These are phyloP conservation scores for Emydocephalus ijimae DNA, from an alignment of 2,113 vertebrate genomes.

Conservation along the genomic window DNA sequence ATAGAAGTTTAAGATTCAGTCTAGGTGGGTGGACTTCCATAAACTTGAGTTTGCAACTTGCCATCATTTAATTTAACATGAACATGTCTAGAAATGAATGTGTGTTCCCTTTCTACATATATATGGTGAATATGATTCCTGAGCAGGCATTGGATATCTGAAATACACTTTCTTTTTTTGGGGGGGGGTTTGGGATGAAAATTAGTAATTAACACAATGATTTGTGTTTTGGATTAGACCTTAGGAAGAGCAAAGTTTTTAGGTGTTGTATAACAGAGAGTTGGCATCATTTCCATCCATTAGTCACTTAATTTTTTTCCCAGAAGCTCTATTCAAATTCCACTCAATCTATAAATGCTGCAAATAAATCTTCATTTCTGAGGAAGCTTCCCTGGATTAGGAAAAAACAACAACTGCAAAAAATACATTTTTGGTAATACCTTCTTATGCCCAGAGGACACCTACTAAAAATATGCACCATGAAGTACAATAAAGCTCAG, in stretches of 20 bases:
- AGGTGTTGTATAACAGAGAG: not conserved
- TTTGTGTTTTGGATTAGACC: not conserved
- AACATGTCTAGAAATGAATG: not conserved
- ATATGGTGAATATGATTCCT: not conserved
- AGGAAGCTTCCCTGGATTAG: not conserved
- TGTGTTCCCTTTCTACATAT: not conserved
- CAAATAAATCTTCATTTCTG: not conserved
- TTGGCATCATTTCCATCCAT: not conserved
- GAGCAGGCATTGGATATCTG: not conserved
- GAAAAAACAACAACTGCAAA: not conserved
- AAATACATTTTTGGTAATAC: not conserved
- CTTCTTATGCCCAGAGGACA: not conserved
- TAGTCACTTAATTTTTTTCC: not conserved
- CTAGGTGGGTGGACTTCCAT: not conserved
- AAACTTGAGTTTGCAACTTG: not conserved
- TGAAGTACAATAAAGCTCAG: not conserved
- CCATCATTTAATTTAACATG: not conserved
- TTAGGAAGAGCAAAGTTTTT: not conserved
- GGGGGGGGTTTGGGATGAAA: not conserved
- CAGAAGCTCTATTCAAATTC: not conserved
- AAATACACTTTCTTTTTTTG: not conserved
- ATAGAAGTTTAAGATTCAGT: not conserved
- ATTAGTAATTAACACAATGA: not conserved
- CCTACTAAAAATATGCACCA: not conserved
- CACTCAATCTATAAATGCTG: not conserved